Evolutionary conservation across 1,140 invertebrate genomes (phyloP).

Genomic region (Drosophila asahinai): DNA sequence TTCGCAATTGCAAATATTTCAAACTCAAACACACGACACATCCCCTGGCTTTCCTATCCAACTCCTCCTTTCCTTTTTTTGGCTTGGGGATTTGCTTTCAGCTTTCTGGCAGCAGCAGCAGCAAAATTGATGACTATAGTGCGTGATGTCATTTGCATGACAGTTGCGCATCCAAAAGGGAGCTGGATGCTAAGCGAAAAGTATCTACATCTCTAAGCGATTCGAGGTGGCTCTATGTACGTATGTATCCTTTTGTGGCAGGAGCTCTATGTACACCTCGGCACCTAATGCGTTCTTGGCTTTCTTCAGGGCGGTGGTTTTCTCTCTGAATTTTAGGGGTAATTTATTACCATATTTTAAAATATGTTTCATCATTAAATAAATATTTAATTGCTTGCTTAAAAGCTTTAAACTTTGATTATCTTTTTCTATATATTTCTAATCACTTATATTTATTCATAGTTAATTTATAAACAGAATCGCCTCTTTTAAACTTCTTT

Average conservation of each 20-base stretch:
- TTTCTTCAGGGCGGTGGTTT: not conserved
- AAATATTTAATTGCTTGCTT: too few relatives aligned
- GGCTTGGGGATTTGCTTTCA: conserved; percentile 67
- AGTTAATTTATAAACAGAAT: too few relatives aligned
- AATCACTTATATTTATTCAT: too few relatives aligned
- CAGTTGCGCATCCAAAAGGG: conserved; percentile 69
- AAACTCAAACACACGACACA: conserved; percentile 74
- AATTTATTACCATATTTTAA: not conserved
- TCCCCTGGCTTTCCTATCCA: conserved; percentile 12
- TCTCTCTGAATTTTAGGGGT: too few relatives aligned
- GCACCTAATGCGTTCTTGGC: not conserved
- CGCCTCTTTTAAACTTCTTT: not conserved
- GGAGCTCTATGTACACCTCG: not conserved
- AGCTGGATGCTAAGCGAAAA: conserved; percentile 39
- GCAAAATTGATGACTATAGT: conserved; percentile 82
- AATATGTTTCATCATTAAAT: not conserved
- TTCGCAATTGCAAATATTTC: conserved; percentile 83
- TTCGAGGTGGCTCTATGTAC: conserved; percentile 27
- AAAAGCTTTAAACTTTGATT: not conserved
- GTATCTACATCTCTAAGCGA: conserved; percentile 50
- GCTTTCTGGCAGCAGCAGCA: conserved; percentile 41
- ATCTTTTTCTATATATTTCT: too few relatives aligned
- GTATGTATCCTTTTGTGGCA: conserved; percentile 3
- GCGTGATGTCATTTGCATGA: conserved; percentile 82
- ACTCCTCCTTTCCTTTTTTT: conserved; percentile 50